A percentile compares a stretch with the other conserved stretches of the same genome.
These are phyloP conservation scores for Magallana angulata DNA, from an alignment of 1,140 invertebrate genomes.

Conservation along the genomic window DNA sequence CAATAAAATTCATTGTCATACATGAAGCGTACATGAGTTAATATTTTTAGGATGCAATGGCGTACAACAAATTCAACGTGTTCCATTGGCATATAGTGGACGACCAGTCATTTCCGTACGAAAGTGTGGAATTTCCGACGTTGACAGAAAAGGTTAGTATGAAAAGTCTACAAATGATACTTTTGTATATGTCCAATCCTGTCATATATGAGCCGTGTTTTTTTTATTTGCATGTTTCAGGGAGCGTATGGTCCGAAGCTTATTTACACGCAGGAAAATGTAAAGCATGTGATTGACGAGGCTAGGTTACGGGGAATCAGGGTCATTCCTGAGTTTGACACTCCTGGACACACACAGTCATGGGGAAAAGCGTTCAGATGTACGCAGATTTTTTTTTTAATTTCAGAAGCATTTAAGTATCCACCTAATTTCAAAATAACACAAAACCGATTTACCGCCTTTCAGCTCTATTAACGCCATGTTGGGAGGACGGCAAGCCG, in stretches of 20 bases:
- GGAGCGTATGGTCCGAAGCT: conserved; percentile 80
- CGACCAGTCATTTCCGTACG: conserved; percentile 83
- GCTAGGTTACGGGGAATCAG: conserved; percentile 90
- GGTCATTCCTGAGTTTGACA: conserved; percentile 94
- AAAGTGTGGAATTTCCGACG: conserved; percentile 81
- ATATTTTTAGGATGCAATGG: conserved; percentile 73
- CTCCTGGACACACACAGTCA: conserved; percentile 91
- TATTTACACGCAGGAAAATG: conserved; percentile 85
- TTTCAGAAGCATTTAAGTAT: neutral
- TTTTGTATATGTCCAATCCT: neutral
- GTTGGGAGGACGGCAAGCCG: conserved; percentile 76
- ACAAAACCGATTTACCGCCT: neutral
- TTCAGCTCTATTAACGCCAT: conserved; percentile 85
- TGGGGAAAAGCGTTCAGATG: conserved; percentile 88
- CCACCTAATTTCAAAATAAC: no score
- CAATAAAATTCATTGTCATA: neutral
- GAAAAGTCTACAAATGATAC: no score
- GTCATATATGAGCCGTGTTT: neutral
- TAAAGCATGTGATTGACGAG: conserved; percentile 86
- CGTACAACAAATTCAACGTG: conserved; percentile 79
- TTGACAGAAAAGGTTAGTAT: conserved; percentile 74
- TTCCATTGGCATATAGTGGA: conserved; percentile 85
- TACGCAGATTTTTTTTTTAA: conserved; percentile 11
- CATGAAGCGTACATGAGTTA: neutral
- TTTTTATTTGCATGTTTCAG: conserved; percentile 48